Conservation (phyloP, 2,113 vertebrate genomes). For the Elgaria multicarinata region DNA sequence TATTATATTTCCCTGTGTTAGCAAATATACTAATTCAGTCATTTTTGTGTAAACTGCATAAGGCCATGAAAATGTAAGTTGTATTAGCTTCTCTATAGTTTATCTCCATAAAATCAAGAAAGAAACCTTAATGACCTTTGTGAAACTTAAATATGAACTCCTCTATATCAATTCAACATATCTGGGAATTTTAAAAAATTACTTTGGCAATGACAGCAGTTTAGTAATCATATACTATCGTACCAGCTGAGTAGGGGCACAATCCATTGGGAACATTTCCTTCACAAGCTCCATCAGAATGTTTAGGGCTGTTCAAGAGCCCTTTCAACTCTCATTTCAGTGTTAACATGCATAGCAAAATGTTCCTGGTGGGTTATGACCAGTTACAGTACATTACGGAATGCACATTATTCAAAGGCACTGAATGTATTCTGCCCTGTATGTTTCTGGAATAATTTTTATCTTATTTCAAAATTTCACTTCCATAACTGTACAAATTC, state of each 20-base stretch:
- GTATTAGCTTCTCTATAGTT: conserved; percentile 42
- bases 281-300: not conserved
- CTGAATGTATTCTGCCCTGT: conserved; percentile 78
- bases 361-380: conserved; percentile 8
- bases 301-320: not conserved
- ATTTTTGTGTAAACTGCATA: conserved; percentile 44
- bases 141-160: conserved; percentile 34
- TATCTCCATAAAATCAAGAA: conserved; percentile 28
- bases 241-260: conserved; percentile 31
- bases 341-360: not conserved
- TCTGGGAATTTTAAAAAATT: conserved; percentile 55
- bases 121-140: conserved; percentile 28
- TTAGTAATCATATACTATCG: conserved; percentile 53
- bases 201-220: conserved; percentile 66
- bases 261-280: conserved; percentile 2
- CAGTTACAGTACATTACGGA: conserved; percentile 58
- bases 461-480: conserved; percentile 58
- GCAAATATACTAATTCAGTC: conserved; percentile 41
- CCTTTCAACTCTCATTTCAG: conserved; percentile 1
- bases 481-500: conserved; percentile 72
- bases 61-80: conserved; percentile 58
- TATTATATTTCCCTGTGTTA: conserved; percentile 47
- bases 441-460: conserved; percentile 64
- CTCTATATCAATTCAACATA: conserved; percentile 53
- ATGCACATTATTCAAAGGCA: conserved; percentile 81